Evolutionary conservation across 2,888 invertebrate genomes (phyloP).

Genomic region (Campoplex capitator): DNA sequence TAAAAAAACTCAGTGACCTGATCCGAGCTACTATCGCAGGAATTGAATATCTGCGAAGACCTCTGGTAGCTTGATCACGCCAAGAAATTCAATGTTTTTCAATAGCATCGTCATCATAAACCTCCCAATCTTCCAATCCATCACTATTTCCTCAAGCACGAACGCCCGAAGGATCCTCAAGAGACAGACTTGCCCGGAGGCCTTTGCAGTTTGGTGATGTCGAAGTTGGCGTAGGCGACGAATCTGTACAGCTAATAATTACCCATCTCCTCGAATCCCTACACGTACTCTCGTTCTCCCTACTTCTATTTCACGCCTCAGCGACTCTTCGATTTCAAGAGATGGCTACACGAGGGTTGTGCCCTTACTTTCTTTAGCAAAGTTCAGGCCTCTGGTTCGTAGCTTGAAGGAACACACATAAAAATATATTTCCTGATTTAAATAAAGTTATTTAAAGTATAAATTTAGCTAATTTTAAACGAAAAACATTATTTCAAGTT

Average conservation of each 20-base stretch:
- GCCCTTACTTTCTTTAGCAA: slow-evolving; percentile 32
- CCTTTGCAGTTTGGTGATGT: slow-evolving; percentile 38
- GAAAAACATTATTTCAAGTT: background rate
- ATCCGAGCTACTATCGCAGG: background rate
- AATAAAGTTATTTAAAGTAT: background rate
- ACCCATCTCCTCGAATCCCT: slow-evolving; percentile 77
- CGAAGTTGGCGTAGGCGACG: slow-evolving; percentile 37
- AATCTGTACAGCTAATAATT: slow-evolving; percentile 82
- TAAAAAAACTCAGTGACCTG: background rate
- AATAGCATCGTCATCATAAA: slow-evolving; percentile 12
- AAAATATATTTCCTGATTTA: background rate
- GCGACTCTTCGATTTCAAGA: slow-evolving; percentile 76
- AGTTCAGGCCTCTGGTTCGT: slow-evolving; percentile 25
- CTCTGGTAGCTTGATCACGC: background rate
- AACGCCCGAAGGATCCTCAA: slow-evolving; percentile 33
- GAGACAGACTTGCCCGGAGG: slow-evolving; percentile 21
- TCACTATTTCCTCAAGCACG: slow-evolving; percentile 42
- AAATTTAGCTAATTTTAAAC: background rate
- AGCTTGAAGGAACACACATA: background rate
- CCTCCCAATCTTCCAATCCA: slow-evolving; percentile 3
- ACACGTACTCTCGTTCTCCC: slow-evolving; percentile 59
- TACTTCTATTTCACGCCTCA: slow-evolving; percentile 81
- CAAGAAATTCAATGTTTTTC: slow-evolving; percentile 33
- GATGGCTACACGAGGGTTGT: slow-evolving; percentile 37
- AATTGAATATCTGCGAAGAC: slow-evolving; percentile 11